Base-by-base conservation (phyloP, 2,113 vertebrate genomes). In the Callorhinus ursinus region DNA sequence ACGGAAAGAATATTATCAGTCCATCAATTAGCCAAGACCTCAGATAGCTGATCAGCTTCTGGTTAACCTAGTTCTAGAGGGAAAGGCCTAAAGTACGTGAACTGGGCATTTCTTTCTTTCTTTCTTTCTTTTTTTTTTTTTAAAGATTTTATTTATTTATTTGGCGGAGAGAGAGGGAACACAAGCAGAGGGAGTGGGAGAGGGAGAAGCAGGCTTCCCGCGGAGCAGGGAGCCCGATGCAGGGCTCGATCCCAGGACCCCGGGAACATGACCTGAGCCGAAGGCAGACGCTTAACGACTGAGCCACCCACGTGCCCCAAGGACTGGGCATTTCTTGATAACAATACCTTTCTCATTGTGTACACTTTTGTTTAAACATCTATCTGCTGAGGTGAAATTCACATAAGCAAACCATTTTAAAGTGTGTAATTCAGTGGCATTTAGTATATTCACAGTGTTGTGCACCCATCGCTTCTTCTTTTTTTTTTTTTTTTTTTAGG, bases 1-100 rank as follows among this genome's bases (percentile, higher is more conserved):
- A 22, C 46, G 46, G 88, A 55, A n/a, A 11, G 53, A 3, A 7
- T 22, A 4, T 1, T 1, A 7, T 2, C 2, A 3, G 13, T 18
- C 61, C n/a, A 0, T 9, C 7, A 5, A 0, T 5, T 26, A 21
- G 53, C 39, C 59, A 26, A 59, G 22, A 19, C n/a, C 36, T 36
- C 0, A 0, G 31, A 1, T 39, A 12, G 22, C 4, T 11, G 36
- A 13, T 53, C 12, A 9, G 69, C 28, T 36, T 55, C 12, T 21
- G 77, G 51, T 18, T 42, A 19, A 4, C 15, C 31, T 28, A 1
- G 9, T 9, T 95, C 59, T 14, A 31, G 71, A 16, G 21, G 3
- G n/a, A 21, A 72, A 42, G 53, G 22, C 28, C 80, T 57, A 7
- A 4, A 6, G 90, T 7, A 0, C 1, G 2, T 6, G 5, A 39